Base-by-base conservation (phyloP, 2,888 invertebrate species). In the Pristionchus exspectatus region DNA sequence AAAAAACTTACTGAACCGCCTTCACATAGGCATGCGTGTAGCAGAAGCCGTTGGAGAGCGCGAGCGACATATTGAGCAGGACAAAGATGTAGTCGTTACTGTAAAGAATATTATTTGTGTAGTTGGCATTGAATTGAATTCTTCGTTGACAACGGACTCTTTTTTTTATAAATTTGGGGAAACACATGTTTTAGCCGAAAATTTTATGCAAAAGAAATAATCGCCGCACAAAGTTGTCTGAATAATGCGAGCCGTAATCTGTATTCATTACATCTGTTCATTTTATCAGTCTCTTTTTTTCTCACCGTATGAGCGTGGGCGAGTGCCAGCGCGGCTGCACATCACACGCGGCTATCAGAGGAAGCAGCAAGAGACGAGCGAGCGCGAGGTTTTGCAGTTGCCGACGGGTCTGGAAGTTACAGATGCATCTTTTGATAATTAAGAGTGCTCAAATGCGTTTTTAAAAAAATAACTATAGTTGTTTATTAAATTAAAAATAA, bases 271-370 rank as follows among this genome's bases (percentile, higher is more conserved):
- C n/a, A n/a, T n/a, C n/a, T n/a, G n/a, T n/a, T n/a, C n/a, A n/a
- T n/a, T n/a, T n/a, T n/a, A n/a, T n/a, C n/a, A n/a, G n/a, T n/a
- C n/a, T n/a, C n/a, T n/a, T 33, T 33, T 33, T 14, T 16, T 33
- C 87, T n/a, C 90, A 92, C 38, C 91, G 92, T 18, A 92, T 83
- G 21, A 92, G n/a, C 0, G 92, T 90, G 30, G 90, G 90, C 4
- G 92, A 90, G 83, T 92, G 92, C 33, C 50, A 88, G 9, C 93
- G 88, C 14, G 93, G 93, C 5, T 90, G 87, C 33, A 93, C 90
- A 66, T 93, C 92, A 87, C 93, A 93, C 81, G 90, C 77, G 0
- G 90, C 90, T 16, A 92, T 90, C 77, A 93, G 50, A n/a, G 92
- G 89, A 3, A 89, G 14, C 16, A 89, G 89, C 2, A 81, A 44